These are phyloP conservation scores for Protophormia terraenovae DNA, from an alignment of 2,888 invertebrate genomes.

Conservation along the genomic window DNA sequence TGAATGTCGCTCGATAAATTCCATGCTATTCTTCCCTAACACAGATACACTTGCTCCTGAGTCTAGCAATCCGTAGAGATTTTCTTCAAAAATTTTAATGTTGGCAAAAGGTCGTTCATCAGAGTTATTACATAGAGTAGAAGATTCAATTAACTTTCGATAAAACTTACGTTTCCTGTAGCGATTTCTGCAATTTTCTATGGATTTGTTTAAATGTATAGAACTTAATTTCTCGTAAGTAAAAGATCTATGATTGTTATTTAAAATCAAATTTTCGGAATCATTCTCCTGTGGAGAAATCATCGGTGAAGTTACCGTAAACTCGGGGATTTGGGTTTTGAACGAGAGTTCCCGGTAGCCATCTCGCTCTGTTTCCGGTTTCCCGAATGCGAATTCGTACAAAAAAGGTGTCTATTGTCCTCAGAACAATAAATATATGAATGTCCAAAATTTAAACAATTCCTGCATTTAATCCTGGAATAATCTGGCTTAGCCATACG, in stretches of 20 bases:
- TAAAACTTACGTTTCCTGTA: neutral
- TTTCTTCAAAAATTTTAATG: neutral
- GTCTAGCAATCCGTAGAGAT: neutral
- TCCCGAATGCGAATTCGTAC: neutral
- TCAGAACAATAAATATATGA: neutral
- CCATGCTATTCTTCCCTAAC: constrained; percentile 18
- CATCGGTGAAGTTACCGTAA: neutral
- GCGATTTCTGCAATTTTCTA: neutral
- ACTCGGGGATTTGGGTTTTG: neutral
- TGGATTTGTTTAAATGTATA: neutral
- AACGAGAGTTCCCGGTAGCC: constrained; percentile 3
- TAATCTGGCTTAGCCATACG: neutral
- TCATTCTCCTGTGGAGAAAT: neutral
- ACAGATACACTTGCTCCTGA: constrained; percentile 35
- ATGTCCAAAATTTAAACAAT: neutral
- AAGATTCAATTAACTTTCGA: constrained; percentile 12
- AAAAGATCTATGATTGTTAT: neutral
- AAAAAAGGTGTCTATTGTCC: neutral
- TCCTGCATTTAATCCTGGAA: neutral
- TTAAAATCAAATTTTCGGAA: neutral
- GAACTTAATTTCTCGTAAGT: neutral
- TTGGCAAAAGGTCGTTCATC: constrained; percentile 28
- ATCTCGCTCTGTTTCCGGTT: constrained; percentile 1
- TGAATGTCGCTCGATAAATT: neutral
- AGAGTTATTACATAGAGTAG: neutral